phyloP scores from a whole-genome alignment of 1,140 invertebrate species.

The Bombus difficillimus region DNA sequence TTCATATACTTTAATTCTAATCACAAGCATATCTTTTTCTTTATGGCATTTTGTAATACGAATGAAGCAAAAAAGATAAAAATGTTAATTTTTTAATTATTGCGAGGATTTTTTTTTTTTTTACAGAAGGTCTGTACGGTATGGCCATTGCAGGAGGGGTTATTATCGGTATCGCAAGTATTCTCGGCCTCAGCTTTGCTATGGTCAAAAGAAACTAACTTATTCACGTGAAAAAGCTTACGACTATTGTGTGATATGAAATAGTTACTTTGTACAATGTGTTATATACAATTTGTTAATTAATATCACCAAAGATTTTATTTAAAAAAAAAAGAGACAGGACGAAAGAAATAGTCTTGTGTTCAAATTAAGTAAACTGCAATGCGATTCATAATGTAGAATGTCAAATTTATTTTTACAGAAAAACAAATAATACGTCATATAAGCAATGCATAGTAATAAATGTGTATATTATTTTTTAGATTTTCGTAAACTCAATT shows the following conservation, averaged over 20 bases:
- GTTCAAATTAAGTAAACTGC: constrained; percentile 10
- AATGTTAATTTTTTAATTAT: neutral
- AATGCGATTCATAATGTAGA: neutral
- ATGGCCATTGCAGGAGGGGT: constrained; percentile 93
- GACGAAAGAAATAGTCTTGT: neutral
- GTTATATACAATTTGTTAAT: constrained; percentile 32
- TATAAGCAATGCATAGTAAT: neutral
- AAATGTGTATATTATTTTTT: constrained; percentile 14
- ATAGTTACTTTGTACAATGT: constrained; percentile 33
- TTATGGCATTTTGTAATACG: neutral
- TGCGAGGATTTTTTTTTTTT: constrained; percentile 51
- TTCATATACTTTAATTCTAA: neutral
- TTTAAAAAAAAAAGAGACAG: neutral
- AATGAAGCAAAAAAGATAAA: neutral
- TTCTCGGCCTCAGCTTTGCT: constrained; percentile 91
- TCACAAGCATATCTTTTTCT: neutral
- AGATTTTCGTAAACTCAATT: neutral
- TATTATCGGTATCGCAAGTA: constrained; percentile 90
- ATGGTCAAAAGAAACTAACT: constrained; percentile 85
- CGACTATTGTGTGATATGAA: constrained; percentile 32
- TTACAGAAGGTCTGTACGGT: constrained; percentile 92
- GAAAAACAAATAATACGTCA: neutral
- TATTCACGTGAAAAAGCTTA: constrained; percentile 7
- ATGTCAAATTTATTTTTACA: constrained; percentile 7
- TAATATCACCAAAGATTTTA: constrained; percentile 8